phyloP scores from a whole-genome alignment of 1,140 invertebrate genomes.

The Sycobia sp. region DNA sequence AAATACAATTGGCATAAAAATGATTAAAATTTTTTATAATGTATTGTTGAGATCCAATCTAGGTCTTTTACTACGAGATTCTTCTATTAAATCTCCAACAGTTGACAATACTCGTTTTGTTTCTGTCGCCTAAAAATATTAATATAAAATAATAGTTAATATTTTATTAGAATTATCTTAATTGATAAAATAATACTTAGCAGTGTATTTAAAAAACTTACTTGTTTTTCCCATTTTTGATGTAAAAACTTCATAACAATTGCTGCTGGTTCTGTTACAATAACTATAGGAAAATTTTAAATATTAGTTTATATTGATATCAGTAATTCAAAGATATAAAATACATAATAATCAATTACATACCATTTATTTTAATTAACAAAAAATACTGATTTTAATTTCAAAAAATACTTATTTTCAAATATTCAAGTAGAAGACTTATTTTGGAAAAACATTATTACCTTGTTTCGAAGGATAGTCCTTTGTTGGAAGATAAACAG shows the following conservation, averaged over 20 bases:
- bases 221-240: conserved; percentile 93
- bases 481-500: conserved; percentile 88
- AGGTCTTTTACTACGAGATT: conserved; percentile 57
- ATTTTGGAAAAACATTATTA: conserved; percentile 50
- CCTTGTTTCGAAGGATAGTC: conserved; percentile 89
- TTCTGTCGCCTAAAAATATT: conserved; percentile 48
- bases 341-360: too few relatives aligned
- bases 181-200: background rate
- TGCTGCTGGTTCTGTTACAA: conserved; percentile 93
- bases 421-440: background rate
- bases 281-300: conserved; percentile 67
- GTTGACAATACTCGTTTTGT: conserved; percentile 56
- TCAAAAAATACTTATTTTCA: background rate
- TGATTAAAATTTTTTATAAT: conserved; percentile 43
- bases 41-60: conserved; percentile 53
- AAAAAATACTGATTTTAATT: background rate
- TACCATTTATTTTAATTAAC: background rate
- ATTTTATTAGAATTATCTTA: background rate
- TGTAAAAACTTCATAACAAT: conserved; percentile 91
- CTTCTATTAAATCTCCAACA: conserved; percentile 53
- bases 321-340: conserved; percentile 2
- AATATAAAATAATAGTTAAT: background rate
- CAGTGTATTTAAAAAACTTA: conserved; percentile 47
- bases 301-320: conserved; percentile 16
- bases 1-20: conserved; percentile 19